Base-by-base conservation (phyloP, 2,113 vertebrate species). In the Cheilinus undulatus region DNA sequence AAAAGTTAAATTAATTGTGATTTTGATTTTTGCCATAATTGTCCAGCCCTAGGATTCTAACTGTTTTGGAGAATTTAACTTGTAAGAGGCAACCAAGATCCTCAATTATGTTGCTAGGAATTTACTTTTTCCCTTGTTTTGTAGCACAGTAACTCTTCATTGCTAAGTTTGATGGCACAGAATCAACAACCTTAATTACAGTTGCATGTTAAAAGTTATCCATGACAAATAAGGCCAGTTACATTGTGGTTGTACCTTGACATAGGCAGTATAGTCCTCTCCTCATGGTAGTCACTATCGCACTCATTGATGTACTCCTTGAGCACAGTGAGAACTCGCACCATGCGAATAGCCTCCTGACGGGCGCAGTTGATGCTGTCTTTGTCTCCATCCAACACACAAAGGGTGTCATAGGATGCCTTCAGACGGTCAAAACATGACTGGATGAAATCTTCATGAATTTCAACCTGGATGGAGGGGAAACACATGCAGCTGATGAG, bases 371-470 rank as follows among this genome's bases (percentile, higher is more conserved):
- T 99, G 92, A 99, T 97, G 93, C 97, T 98, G 92, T 99, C 98
- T 93, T 99, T 99, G 86, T 99, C 98, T 82, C 98, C 97, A 84
- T 99, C 98, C 92, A 99, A 90, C 71, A 99, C 97, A 91, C 97
- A 99, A 30, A 99, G 87, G 0, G 98, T 99, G 91, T 99, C 98
- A 66, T 99, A 99, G 30, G 98, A 99, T 2, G 97, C 97, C 90
- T 99, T 99, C 49, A 99, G 95, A 75, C 98, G 98, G 93, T 99
- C 97, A 57, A 99, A 99, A 91, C 98, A 99, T 45, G 98, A 99
- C 88, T 99, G 98, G 90, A 99, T 98, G 84, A 99, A 99, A 86
- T 99, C 98, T 89, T 99, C 98, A 62, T 99, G 98, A 89, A 99
- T 99, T 89, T 97, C 98, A 89, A 99, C 97, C 98, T 99, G 87